Evolutionary conservation across 2,888 invertebrate species (phyloP).

Genomic region (Apamea crenata): DNA sequence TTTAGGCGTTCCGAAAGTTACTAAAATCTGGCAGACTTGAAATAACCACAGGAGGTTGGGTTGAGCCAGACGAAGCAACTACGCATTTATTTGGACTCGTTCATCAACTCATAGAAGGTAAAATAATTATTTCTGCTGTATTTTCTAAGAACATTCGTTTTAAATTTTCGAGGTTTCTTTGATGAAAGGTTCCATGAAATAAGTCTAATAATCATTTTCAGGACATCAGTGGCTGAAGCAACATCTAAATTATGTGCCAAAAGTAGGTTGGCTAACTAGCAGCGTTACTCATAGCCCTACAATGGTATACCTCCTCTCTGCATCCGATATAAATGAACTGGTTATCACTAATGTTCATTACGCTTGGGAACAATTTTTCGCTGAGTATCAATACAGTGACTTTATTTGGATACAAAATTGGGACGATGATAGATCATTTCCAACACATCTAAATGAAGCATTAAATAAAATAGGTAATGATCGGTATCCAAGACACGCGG

Average conservation of each 20-base stretch:
- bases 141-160: not conserved
- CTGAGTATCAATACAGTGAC: conserved; percentile 95
- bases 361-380: conserved; percentile 98
- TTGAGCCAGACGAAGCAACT: conserved; percentile 98
- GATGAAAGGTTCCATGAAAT: not conserved
- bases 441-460: conserved; percentile 77
- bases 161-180: no score
- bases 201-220: conserved; percentile 78
- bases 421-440: conserved; percentile 85
- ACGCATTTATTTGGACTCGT: conserved; percentile 96
- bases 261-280: conserved; percentile 97
- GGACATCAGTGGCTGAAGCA: conserved; percentile 97
- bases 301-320: conserved; percentile 95
- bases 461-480: conserved; percentile 80
- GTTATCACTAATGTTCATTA: conserved; percentile 97
- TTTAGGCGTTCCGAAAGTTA: conserved; percentile 92
- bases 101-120: conserved; percentile 97
- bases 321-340: conserved; percentile 94
- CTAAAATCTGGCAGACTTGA: conserved; percentile 95
- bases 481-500: conserved; percentile 79
- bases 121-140: conserved; percentile 18
- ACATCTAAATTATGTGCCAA: conserved; percentile 94
- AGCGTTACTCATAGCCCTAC: conserved; percentile 98
- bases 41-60: conserved; percentile 98
- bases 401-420: conserved; percentile 98